Base-by-base conservation (phyloP, 2,888 invertebrate species). In the Lithophane semibrunnea region DNA sequence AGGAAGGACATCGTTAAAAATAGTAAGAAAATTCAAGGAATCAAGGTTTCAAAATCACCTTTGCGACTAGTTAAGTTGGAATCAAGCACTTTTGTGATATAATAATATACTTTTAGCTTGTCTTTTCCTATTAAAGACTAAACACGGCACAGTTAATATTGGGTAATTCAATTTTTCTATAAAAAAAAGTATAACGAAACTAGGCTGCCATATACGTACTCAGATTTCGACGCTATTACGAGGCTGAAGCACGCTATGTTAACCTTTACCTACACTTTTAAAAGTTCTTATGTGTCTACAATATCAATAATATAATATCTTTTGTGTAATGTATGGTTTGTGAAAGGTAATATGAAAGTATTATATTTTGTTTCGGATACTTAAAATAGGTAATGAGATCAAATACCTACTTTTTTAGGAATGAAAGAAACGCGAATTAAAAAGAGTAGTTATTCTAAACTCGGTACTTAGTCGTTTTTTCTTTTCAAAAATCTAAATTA, bases 221-320 rank as follows among this genome's bases (percentile, higher is more conserved):
- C 42, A 60, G 64, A 72, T 73, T 73, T 69, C 8, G 42, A 60
- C 68, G 37, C 29, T 56, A 73, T 74, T 75, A 82, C 44, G 60
- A 69, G 60, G 24, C 49, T 29, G 44, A 73, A 29, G 12, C 82
- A 82, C 71, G 80, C 85, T 68, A 72, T 72, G 60, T 13, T 73
- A 73, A 71, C 65, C 71, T 84, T 71, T 56, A 47, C 12, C 24
- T 29, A 58, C n/a, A 69, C 16, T 52, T 63, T 75, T 44, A 29
- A 13, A 44, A 29, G 12, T 13, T n/a, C 0, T 42, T 54, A 13
- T 37, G 12, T 58, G n/a, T 18, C 42, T 12, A 70, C 54, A 44
- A 71, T 37, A 49, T 52, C 13, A 79, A 37, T 49, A 52, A 44
- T 21, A 37, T 18, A 49, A n/a, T 16, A 16, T 60, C 0, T 60